phyloP scores from a whole-genome alignment of 2,888 invertebrate species.

The Electrophaes corylata region DNA sequence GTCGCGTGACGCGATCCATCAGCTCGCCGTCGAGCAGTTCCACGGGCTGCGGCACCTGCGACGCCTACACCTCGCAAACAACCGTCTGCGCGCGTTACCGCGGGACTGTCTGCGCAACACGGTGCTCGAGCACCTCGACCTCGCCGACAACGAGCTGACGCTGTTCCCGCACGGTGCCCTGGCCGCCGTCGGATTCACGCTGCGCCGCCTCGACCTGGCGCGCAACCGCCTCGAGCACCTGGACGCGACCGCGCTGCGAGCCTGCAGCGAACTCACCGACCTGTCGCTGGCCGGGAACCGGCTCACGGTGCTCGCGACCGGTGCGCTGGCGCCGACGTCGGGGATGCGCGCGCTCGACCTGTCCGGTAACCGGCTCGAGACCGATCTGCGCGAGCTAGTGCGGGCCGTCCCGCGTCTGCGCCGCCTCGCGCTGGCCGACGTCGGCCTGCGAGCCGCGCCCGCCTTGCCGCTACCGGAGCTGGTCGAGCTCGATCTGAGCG shows the following conservation, averaged over 20 bases:
- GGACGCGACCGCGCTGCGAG: constrained; percentile 90
- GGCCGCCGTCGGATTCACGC: constrained; percentile 89
- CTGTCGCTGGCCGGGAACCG: constrained; percentile 90
- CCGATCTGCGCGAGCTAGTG: constrained; percentile 92
- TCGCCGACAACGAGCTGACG: constrained; percentile 88
- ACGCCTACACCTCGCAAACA: constrained; percentile 86
- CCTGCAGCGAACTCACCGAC: constrained; percentile 87
- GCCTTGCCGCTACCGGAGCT: constrained; percentile 86
- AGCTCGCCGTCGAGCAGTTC: constrained; percentile 61
- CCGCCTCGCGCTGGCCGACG: constrained; percentile 86
- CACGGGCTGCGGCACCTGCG: constrained; percentile 86
- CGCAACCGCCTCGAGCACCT: constrained; percentile 91
- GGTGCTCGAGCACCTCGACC: constrained; percentile 89
- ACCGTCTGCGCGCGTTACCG: constrained; percentile 88
- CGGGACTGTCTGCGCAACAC: constrained; percentile 90
- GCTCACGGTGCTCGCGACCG: constrained; percentile 91
- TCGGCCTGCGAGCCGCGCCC: constrained; percentile 88
- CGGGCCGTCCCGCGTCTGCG: constrained; percentile 90
- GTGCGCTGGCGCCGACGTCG: constrained; percentile 90
- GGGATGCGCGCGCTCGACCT: constrained; percentile 89
- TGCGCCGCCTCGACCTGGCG: constrained; percentile 89
- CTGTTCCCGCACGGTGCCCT: constrained; percentile 89
- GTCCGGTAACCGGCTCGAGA: constrained; percentile 89
- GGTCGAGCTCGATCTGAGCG: constrained; percentile 88
- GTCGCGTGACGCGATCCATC: constrained; percentile 54